phyloP scores from a whole-genome alignment of 2,888 invertebrate species.

The Drosophila affinis region DNA sequence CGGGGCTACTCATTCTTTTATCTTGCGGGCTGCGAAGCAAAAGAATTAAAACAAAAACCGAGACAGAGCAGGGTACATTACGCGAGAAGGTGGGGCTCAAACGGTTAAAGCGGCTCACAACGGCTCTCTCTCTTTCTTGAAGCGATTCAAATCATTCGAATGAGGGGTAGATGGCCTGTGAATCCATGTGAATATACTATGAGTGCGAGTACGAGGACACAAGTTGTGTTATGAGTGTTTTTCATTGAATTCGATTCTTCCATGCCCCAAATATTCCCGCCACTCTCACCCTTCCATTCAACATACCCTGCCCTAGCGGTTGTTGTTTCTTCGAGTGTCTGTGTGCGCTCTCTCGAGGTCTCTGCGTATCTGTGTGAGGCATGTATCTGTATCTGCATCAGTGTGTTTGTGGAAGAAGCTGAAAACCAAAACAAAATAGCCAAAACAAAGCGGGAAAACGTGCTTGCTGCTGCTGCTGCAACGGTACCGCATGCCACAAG shows the following conservation, averaged over 20 bases:
- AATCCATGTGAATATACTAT: constrained; percentile 3
- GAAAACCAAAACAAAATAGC: constrained; percentile 71
- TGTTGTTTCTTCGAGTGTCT: not conserved
- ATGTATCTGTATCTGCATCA: constrained; percentile 11
- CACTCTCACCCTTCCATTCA: not conserved
- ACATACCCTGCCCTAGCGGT: not conserved
- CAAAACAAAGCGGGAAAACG: constrained; percentile 72
- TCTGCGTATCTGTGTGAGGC: constrained; percentile 14
- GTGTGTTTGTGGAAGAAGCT: constrained; percentile 58
- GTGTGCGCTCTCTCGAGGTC: not conserved
- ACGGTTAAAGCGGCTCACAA: no score
- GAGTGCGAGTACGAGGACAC: constrained; percentile 21
- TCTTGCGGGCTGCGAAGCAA: constrained; percentile 65
- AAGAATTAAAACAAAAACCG: constrained; percentile 78
- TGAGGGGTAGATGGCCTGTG: no score
- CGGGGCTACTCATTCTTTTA: constrained; percentile 55
- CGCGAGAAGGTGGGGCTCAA: not conserved
- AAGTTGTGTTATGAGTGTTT: not conserved
- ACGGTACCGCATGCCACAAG: constrained; percentile 54
- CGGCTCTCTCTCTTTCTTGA: not conserved
- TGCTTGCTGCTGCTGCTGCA: constrained; percentile 49
- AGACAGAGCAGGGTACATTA: constrained; percentile 16
- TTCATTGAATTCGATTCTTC: not conserved
- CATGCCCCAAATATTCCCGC: not conserved
- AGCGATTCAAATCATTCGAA: not conserved